Base-by-base conservation (phyloP, 2,113 vertebrate genomes). In the Bucco capensis region DNA sequence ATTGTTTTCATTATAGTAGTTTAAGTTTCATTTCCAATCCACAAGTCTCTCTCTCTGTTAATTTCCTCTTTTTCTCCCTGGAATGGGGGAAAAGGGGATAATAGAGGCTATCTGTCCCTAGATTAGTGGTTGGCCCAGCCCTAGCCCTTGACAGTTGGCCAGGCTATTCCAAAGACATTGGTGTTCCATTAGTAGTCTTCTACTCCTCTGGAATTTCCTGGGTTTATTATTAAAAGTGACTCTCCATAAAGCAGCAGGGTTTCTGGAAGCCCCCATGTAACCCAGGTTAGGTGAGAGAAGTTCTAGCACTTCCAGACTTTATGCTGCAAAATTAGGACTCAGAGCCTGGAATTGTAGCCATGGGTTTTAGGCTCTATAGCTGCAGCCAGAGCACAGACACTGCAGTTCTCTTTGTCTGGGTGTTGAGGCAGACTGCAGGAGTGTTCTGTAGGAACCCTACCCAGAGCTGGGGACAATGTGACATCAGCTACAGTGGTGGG, bases 191-290 rank as follows among this genome's bases (percentile, higher is more conserved):
- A 80, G 19, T 60, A 23, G 54, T 94, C 31, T 76, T 92, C 65
- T 44, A 62, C 11, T 73, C 8, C 40, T 71, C 56, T 40, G 54
- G 60, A 94, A 92, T 93, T 94, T 92, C 91, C 78, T 69, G 31
- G 54, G 15, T 14, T 89, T 86, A 51, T 73, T 95, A 93, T 95
- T 96, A 87, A 94, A 92, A 93, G 86, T 79, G 46, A 72, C 3
- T 0, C 61, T 31, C 18, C 62, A 79, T 92, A 94, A 94, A 91
- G 31, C 81, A 92, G 74, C n/a, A 86, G 47, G n/a, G 49, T 60
- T 92, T 92, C 77, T 93, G 74, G 84, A 96, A 87, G 44, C 6
- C 19, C 28, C 8, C 53, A 8, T 9, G 37, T 86, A 84, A 86
- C 8, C 5, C 33, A 12, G 30, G 33, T 90, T 46, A 72, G 50